Percentiles rank a stretch among this genome's conserved stretches.
Conservation (phyloP, 1,140 invertebrate genomes). For the Grapholita molesta region DNA sequence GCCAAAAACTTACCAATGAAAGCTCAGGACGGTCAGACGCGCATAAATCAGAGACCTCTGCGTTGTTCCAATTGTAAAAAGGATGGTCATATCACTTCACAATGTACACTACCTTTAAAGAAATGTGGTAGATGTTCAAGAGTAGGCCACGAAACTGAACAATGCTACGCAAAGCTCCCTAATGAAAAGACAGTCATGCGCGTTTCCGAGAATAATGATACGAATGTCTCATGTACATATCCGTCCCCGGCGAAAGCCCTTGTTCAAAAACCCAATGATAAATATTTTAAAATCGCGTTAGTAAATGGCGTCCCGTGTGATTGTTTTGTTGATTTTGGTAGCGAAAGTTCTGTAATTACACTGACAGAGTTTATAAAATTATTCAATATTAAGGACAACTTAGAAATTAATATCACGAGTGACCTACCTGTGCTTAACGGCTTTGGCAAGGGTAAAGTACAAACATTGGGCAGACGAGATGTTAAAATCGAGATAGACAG, state of each 20-base stretch:
- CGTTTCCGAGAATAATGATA: background rate
- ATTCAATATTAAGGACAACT: background rate
- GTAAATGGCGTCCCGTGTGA: background rate
- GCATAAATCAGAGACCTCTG: background rate
- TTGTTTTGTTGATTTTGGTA: conserved; percentile 17
- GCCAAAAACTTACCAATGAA: background rate
- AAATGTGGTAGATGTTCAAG: conserved; percentile 14
- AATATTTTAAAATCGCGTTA: conserved; percentile 7
- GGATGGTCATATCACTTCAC: background rate
- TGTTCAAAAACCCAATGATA: background rate
- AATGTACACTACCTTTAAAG: conserved; percentile 9
- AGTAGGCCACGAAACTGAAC: conserved; percentile 10
- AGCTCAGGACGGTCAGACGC: background rate
- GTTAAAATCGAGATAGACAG: background rate
- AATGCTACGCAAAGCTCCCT: conserved; percentile 8
- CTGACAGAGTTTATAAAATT: background rate
- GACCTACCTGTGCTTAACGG: background rate
- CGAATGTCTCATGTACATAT: background rate
- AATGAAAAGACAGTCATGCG: too few species aligned
- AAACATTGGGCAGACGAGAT: background rate
- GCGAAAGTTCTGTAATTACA: background rate
- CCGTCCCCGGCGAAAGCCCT: background rate
- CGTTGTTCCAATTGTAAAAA: conserved; percentile 20
- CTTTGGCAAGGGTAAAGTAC: background rate
- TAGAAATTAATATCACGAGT: background rate